These are phyloP conservation scores for Limnodromus scolopaceus DNA, from an alignment of 2,797 vertebrate species.

Conservation along the genomic window DNA sequence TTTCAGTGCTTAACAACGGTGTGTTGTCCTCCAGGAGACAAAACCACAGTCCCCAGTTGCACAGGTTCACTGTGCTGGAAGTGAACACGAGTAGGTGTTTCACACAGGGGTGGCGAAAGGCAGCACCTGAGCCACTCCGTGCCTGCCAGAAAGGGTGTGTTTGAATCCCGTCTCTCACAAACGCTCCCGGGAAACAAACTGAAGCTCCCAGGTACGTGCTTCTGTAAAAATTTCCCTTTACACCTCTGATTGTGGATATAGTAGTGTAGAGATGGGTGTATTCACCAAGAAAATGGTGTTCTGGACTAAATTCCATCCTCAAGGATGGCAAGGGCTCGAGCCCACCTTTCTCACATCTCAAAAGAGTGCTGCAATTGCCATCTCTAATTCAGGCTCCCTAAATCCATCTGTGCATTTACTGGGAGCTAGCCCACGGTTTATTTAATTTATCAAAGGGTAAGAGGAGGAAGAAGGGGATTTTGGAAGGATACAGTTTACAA, in stretches of 20 bases:
- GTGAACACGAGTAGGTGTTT: neutral
- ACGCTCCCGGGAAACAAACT: neutral
- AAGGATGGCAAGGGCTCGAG: neutral
- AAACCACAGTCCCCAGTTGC: neutral
- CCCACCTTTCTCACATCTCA: neutral
- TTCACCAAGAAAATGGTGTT: neutral
- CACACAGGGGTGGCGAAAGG: neutral
- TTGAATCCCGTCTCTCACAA: neutral
- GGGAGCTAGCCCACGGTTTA: neutral
- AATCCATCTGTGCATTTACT: neutral
- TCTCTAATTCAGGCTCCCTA: neutral
- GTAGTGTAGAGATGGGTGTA: neutral
- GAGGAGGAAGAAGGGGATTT: neutral
- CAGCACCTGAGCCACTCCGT: neutral
- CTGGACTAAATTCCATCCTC: neutral
- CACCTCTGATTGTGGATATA: fast-evolving
- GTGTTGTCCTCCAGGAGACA: neutral
- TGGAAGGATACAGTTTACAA: neutral
- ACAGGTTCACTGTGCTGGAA: neutral
- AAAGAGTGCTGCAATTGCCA: neutral
- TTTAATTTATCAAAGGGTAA: neutral
- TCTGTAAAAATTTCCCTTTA: neutral
- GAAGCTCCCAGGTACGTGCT: neutral
- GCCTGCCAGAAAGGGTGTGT: neutral
- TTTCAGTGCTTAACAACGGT: neutral